phyloP scores from a whole-genome alignment of 2,113 vertebrate genomes.

The Solea solea region DNA sequence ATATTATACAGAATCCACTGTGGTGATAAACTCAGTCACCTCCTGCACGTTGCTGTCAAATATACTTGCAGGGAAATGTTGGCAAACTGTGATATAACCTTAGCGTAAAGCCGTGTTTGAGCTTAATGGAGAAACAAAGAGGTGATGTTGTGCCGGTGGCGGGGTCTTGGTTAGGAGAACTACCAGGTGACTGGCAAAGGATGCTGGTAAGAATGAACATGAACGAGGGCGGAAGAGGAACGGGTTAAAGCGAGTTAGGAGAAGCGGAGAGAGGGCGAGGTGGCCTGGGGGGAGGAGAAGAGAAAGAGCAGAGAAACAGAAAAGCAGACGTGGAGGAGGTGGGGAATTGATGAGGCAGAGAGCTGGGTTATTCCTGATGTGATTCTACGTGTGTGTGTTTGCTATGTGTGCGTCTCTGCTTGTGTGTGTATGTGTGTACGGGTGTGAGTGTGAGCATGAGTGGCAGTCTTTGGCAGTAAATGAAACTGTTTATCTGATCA shows the following conservation, averaged over 20 bases:
- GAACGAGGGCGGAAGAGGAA: conserved; percentile 59
- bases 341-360: conserved; percentile 79
- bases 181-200: conserved; percentile 44
- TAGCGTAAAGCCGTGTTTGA: conserved; percentile 1
- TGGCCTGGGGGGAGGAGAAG: conserved; percentile 70
- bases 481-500: conserved; percentile 82
- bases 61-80: conserved; percentile 10
- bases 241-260: conserved; percentile 68
- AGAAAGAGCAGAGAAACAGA: conserved; percentile 67
- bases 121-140: conserved; percentile 46
- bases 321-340: conserved; percentile 77
- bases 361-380: conserved; percentile 77
- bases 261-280: conserved; percentile 72
- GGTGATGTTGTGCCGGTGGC: conserved; percentile 10
- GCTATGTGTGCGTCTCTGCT: conserved; percentile 21
- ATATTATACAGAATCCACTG: not conserved
- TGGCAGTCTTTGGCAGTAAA: conserved; percentile 76
- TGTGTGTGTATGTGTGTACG: not conserved
- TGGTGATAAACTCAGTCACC: conserved; percentile 14
- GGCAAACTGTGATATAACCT: conserved; percentile 20
- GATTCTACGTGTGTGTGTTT: conserved; percentile 70
- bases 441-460: conserved; percentile 50
- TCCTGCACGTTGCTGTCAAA: not conserved
- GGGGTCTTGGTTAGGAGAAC: conserved; percentile 23
- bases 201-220: conserved; percentile 36